A percentile compares a stretch with the other conserved stretches of the same genome.
These are phyloP conservation scores for Bambusicola thoracicus DNA, from an alignment of 2,113 vertebrate species.

Conservation along the genomic window DNA sequence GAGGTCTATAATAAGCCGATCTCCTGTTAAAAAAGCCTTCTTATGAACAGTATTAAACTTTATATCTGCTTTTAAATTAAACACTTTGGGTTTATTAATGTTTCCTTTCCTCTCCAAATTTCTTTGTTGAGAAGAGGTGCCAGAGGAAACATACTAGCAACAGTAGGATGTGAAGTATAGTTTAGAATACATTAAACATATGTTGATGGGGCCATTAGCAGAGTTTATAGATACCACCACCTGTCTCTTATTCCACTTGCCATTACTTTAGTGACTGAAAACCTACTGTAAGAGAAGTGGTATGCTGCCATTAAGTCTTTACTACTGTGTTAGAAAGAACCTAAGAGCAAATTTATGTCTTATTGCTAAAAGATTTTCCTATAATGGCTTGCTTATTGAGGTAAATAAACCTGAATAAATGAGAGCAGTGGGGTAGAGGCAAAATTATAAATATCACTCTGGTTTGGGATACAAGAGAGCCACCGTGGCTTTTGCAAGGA, in stretches of 20 bases:
- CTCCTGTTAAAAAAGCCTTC: conserved; percentile 72
- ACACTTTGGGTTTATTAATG: conserved; percentile 81
- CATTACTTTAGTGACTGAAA: conserved; percentile 76
- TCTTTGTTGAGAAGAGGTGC: conserved; percentile 83
- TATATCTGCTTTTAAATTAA: conserved; percentile 82
- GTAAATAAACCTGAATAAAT: conserved; percentile 59
- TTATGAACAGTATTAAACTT: conserved; percentile 75
- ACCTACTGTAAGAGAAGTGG: conserved; percentile 41
- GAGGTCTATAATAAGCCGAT: conserved; percentile 70
- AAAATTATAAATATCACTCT: conserved; percentile 41
- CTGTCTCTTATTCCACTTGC: conserved; percentile 77
- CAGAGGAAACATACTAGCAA: conserved; percentile 80
- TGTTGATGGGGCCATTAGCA: conserved; percentile 78
- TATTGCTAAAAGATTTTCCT: conserved; percentile 30
- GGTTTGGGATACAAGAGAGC: neutral
- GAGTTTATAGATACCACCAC: conserved; percentile 79
- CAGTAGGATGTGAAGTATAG: conserved; percentile 81
- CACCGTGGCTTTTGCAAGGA: neutral
- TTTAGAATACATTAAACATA: conserved; percentile 78
- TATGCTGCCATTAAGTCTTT: conserved; percentile 72
- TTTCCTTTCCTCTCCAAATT: conserved; percentile 88
- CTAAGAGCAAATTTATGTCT: conserved; percentile 38
- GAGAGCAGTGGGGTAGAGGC: neutral
- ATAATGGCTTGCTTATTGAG: conserved; percentile 7
- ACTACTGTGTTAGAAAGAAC: conserved; percentile 58